phyloP scores from a whole-genome alignment of 2,797 vertebrate genomes.

The Sebastes itinus region DNA sequence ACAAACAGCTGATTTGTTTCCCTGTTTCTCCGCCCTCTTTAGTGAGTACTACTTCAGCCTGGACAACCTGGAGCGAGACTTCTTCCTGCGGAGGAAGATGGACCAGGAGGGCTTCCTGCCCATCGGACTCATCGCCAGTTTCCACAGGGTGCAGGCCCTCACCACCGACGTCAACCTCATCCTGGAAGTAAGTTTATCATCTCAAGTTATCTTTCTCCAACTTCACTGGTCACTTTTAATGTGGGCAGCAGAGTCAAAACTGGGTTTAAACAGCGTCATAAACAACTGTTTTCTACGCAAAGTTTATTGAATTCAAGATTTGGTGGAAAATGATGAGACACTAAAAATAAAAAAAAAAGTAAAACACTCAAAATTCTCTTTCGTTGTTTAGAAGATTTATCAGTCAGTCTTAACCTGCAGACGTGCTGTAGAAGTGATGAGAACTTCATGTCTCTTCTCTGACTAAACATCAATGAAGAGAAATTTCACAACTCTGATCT shows the following conservation, averaged over 20 bases:
- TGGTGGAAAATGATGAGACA: neutral
- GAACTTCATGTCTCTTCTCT: conserved; percentile 76
- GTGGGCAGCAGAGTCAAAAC: accelerated
- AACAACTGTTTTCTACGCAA: neutral
- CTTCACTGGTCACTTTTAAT: too few relatives aligned
- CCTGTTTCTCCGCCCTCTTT: neutral
- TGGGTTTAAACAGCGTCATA: neutral
- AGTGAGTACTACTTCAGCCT: conserved; percentile 99
- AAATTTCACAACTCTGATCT: conserved; percentile 65
- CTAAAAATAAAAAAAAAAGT: too few relatives aligned
- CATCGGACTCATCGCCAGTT: conserved; percentile 91
- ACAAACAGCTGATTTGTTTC: neutral
- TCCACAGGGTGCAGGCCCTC: conserved; percentile 96
- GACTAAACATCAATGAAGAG: conserved; percentile 61
- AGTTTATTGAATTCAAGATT: neutral
- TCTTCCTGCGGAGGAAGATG: conserved; percentile 98
- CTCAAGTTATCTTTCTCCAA: too few relatives aligned
- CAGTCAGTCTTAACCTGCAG: neutral
- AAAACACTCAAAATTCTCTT: too few relatives aligned
- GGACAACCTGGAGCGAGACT: conserved; percentile 96
- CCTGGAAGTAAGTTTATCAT: conserved; percentile 82
- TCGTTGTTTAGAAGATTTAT: accelerated
- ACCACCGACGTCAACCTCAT: conserved; percentile 94
- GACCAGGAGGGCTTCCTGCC: conserved; percentile 94
- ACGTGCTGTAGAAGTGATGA: conserved; percentile 66